A percentile compares a stretch with the other conserved stretches of the same genome.
Conservation (phyloP, 2,113 vertebrate species). For the Apodemus speciosus region DNA sequence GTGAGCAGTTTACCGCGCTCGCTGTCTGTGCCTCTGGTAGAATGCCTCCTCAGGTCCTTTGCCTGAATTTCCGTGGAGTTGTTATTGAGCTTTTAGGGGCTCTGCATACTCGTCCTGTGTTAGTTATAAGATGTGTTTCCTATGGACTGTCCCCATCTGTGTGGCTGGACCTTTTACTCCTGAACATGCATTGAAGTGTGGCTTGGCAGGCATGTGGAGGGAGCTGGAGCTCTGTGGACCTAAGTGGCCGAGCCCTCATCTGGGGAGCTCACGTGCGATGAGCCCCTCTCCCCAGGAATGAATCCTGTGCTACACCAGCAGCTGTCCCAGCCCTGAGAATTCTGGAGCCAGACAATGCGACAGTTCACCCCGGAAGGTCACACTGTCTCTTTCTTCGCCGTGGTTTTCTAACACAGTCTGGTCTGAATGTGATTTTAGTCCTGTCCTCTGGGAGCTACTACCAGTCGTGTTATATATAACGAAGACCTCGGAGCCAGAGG, state of each 20-base stretch:
- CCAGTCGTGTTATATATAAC: not conserved
- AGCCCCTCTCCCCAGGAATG: rapidly evolving
- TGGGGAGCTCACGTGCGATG: rapidly evolving
- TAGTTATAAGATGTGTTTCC: not conserved
- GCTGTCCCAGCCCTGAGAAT: not conserved
- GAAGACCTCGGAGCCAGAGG: not conserved
- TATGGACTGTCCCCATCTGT: rapidly evolving
- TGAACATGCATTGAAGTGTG: not conserved
- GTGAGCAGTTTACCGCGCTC: rapidly evolving
- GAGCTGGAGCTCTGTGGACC: not conserved
- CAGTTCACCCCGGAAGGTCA: not conserved
- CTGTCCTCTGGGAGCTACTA: not conserved
- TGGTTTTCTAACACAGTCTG: not conserved
- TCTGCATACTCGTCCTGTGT: not conserved
- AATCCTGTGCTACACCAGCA: rapidly evolving
- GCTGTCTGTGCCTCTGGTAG: not conserved
- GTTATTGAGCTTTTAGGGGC: not conserved
- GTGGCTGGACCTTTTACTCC: not conserved
- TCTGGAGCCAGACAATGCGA: not conserved
- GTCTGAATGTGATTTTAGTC: not conserved
- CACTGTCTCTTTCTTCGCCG: not conserved
- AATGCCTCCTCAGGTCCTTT: not conserved
- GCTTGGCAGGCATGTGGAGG: rapidly evolving
- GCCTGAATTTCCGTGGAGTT: not conserved
- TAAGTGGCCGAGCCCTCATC: rapidly evolving